Percentiles rank a stretch among this genome's conserved stretches.
phyloP scores from a whole-genome alignment of 2,113 vertebrate genomes.

The Octodon degus region DNA sequence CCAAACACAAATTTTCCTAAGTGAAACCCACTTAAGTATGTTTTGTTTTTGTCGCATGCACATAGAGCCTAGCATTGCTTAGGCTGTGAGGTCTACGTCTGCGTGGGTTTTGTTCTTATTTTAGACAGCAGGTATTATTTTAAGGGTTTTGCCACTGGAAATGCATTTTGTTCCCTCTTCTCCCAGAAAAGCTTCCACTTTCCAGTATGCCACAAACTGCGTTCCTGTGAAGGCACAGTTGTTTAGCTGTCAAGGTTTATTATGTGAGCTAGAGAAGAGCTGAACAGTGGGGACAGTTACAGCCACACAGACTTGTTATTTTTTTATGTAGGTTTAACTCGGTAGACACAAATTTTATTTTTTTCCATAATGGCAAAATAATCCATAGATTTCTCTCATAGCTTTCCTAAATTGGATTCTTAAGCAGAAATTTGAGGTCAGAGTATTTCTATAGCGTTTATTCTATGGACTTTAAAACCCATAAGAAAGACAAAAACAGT shows the following conservation, averaged over 20 bases:
- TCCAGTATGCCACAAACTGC: background rate
- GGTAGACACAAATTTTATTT: background rate
- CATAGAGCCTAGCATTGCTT: background rate
- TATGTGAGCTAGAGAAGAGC: conserved; percentile 19
- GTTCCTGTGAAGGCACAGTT: background rate
- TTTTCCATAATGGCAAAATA: conserved; percentile 8
- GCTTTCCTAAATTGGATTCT: background rate
- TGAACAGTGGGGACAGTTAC: background rate
- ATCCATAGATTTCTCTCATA: background rate
- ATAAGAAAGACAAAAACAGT: background rate
- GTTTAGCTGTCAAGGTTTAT: conserved; percentile 9
- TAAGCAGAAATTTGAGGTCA: background rate
- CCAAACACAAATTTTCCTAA: conserved; percentile 33
- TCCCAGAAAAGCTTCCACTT: background rate
- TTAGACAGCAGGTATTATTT: background rate
- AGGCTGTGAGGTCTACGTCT: conserved; percentile 5
- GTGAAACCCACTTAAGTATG: conserved; percentile 6
- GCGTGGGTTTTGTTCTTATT: background rate
- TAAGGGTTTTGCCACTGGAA: conserved; percentile 23
- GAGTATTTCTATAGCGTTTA: background rate
- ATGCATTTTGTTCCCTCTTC: background rate
- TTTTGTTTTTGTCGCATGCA: conserved; percentile 25
- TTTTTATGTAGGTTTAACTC: background rate
- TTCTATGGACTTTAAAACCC: background rate
- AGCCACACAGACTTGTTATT: background rate